A percentile compares a stretch with the other conserved stretches of the same genome.
phyloP scores from a whole-genome alignment of 2,888 invertebrate genomes.

The Synergus laeviventris region DNA sequence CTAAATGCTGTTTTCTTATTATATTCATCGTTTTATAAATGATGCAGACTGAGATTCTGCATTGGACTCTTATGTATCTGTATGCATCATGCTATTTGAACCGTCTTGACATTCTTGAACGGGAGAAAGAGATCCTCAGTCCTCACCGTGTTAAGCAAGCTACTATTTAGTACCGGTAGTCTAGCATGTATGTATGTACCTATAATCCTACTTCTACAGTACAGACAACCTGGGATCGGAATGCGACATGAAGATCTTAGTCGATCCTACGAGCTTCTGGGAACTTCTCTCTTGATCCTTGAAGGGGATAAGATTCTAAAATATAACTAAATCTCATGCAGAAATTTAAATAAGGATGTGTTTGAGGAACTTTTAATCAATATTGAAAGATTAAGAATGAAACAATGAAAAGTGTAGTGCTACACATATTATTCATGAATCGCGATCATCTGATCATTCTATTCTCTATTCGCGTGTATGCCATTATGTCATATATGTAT shows the following conservation, averaged over 20 bases:
- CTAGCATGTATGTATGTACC: too few species aligned
- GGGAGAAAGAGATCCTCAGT: conserved; percentile 14
- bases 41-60: conserved; percentile 2
- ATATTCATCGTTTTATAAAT: conserved; percentile 17
- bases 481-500: too few species aligned
- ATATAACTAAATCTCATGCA: too few species aligned
- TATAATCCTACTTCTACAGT: background rate
- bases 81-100: conserved; percentile 17
- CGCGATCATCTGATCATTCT: too few species aligned
- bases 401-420: too few species aligned
- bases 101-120: conserved; percentile 20
- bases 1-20: background rate
- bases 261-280: conserved; percentile 23
- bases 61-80: background rate
- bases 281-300: background rate
- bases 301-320: too few species aligned
- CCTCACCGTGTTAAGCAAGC: background rate
- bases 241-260: conserved; percentile 18
- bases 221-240: conserved; percentile 14
- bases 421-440: too few species aligned
- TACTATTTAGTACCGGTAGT: conserved; percentile 1
- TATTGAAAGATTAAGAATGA: too few species aligned
- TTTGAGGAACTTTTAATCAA: too few species aligned
- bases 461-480: too few species aligned
- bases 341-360: too few species aligned